Base-by-base conservation (phyloP, 2,797 vertebrate genomes). In the Pachyuromys duprasi region DNA sequence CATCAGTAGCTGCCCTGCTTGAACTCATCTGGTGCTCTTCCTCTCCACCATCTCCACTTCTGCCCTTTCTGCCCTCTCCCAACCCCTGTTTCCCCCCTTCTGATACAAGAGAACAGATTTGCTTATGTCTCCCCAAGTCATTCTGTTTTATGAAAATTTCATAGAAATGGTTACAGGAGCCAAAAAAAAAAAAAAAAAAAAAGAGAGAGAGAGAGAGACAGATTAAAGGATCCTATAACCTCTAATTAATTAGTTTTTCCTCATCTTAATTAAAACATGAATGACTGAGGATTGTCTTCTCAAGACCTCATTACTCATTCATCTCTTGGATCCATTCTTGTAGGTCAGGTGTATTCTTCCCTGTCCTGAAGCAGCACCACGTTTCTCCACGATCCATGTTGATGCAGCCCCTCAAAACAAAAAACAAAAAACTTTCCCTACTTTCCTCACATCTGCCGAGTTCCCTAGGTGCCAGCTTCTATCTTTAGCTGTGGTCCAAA, bases 161-260 rank as follows among this genome's bases (percentile, higher is more conserved):
- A 84, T 31, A 31, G 74, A 93, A 87, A 93, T 76, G 8, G 55
- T 90, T 83, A 55, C 9, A 78, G 60, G 62, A 95, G 63, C 33
- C 75, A 60, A 86, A 83, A 74, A 74, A 74, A n/a, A 18, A n/a
- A 33, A 69, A 49, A 49, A 49, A 49, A 86, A 83, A 74, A 74
- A 74, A n/a, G n/a, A n/a, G n/a, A n/a, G n/a, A n/a, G n/a, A n/a
- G n/a, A 49, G 20, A 45, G 20, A n/a, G 31, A 49, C 26, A 31
- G 53, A 72, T 78, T 75, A 76, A 87, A 81, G 39, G 87, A 83
- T 80, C 62, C 33, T 13, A 17, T 84, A 76, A 88, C 81, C 5
- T 57, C 90, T 90, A 76, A 72, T 95, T 74, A 31, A 72, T 96
- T 74, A 14, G 55, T 74, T 96, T 95, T 55, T 91, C 53, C 70